Evolutionary conservation across 2,113 vertebrate species (phyloP).

Genomic region (Trichomycterus rosablanca): DNA sequence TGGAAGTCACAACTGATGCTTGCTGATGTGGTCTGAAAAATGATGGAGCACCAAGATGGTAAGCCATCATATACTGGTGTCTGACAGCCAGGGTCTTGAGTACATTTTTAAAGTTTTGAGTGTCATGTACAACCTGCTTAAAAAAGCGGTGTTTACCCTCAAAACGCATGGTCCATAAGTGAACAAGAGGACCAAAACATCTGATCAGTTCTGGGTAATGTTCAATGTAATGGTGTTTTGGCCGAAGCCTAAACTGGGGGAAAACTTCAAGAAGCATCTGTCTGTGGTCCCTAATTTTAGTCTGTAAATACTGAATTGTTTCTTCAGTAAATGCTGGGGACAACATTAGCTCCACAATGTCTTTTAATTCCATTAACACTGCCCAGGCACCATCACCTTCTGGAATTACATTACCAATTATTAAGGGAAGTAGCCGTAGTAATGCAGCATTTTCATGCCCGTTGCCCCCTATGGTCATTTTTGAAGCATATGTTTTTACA

Average conservation of each 20-base stretch:
- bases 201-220: constrained; percentile 33
- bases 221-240: constrained; percentile 43
- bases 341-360: constrained; percentile 36
- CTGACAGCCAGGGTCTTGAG: constrained; percentile 3
- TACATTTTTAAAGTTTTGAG: constrained; percentile 37
- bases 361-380: too few species aligned
- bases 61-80: constrained; percentile 3
- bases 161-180: constrained; percentile 42
- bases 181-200: constrained; percentile 33
- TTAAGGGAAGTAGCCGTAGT: constrained; percentile 32
- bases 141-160: constrained; percentile 43
- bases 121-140: constrained; percentile 29
- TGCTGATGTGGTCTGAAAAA: constrained; percentile 11
- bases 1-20: constrained; percentile 24
- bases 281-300: constrained; percentile 38
- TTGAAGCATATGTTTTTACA: constrained; percentile 16
- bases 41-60: too few species aligned
- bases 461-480: constrained; percentile 38
- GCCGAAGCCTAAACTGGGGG: constrained; percentile 14
- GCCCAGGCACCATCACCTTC: constrained; percentile 36
- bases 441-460: constrained; percentile 39
- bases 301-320: constrained; percentile 38
- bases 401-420: constrained; percentile 35
- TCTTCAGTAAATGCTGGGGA: constrained; percentile 36
- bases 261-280: constrained; percentile 43